Evolutionary conservation across 2,113 vertebrate species (phyloP).

Genomic region (zebrafish (Danio rerio)): DNA sequence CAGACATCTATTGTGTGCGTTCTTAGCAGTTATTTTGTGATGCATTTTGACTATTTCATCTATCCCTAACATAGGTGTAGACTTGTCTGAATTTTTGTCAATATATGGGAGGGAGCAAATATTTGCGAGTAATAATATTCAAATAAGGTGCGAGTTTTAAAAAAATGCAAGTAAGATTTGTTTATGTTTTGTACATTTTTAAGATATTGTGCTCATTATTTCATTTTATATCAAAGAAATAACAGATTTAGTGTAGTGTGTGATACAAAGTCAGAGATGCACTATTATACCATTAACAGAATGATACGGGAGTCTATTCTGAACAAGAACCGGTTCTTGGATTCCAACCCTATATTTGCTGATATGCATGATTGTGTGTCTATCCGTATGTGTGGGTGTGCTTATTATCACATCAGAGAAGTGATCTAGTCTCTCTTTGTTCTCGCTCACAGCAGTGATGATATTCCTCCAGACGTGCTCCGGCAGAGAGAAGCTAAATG

Average conservation of each 20-base stretch:
- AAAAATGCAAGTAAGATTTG: too few relatives aligned
- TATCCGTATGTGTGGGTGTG: not conserved
- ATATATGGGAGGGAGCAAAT: too few relatives aligned
- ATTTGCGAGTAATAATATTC: too few relatives aligned
- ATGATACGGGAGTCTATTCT: not conserved
- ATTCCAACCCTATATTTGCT: not conserved
- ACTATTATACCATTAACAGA: not conserved
- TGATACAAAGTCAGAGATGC: not conserved
- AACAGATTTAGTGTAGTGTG: not conserved
- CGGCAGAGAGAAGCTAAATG: conserved; percentile 93
- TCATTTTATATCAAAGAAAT: too few relatives aligned
- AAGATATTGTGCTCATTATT: too few relatives aligned
- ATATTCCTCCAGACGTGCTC: conserved; percentile 88
- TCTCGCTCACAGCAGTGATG: conserved; percentile 69
- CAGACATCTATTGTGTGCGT: too few relatives aligned
- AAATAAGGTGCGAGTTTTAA: too few relatives aligned
- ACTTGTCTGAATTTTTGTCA: too few relatives aligned
- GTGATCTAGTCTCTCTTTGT: conserved; percentile 20
- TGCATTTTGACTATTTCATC: too few relatives aligned
- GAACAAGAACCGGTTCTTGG: not conserved
- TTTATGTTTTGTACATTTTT: too few relatives aligned
- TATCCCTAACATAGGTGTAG: too few relatives aligned
- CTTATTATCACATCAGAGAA: conserved; percentile 6
- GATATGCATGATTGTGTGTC: not conserved
- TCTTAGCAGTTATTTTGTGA: too few relatives aligned